Base-by-base conservation (phyloP, 1,140 invertebrate species). In the Danaus melanippus region DNA sequence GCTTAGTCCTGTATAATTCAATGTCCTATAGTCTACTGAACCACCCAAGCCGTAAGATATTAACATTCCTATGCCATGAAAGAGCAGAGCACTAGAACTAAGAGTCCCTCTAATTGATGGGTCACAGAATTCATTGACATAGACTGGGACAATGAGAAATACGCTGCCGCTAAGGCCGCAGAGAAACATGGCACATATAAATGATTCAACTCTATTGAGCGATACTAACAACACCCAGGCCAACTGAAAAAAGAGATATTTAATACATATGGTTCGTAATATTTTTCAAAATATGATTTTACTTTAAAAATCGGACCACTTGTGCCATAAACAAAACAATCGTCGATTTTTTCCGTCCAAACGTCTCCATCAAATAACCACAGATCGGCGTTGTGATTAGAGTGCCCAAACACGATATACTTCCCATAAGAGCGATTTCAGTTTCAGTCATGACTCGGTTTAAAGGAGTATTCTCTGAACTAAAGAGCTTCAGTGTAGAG, bases 51-150 rank as follows among this genome's bases (percentile, higher is more conserved):
- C 3, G 42, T 76, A 79, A 0, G 75, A 73, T 0, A 78, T 9
- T 9, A 82, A 61, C 66, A 73, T 71, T 0, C 79, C 79, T 0
- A 79, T 10, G 0, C 69, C 69, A 40, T 71, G 74, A 46, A 68
- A 74, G 12, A 77, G 56, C 55, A 82, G 70, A 7, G 67, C 56
- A 8, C 55, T 46, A 1, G 76, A 71, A 0, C 67, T 63, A 74
- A 79, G 76, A 0, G 67, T 62, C 0, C 79, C 79, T 43, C 79
- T 45, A 2, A 82, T 71, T 1, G 70, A 73, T 5, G 74, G 69
- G 32, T 82, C 60, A 51, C 75, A 82, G 12, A 78, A 66, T 57
- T 82, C 79, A 8, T 70, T 62, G n/a, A 82, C 64, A 53, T 66
- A 82, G 7, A 76, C 61, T 0, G 74, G 67, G 0, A 67, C 62